Evolutionary conservation across 2,797 vertebrate species (phyloP).

Genomic region (Masticophis lateralis): DNA sequence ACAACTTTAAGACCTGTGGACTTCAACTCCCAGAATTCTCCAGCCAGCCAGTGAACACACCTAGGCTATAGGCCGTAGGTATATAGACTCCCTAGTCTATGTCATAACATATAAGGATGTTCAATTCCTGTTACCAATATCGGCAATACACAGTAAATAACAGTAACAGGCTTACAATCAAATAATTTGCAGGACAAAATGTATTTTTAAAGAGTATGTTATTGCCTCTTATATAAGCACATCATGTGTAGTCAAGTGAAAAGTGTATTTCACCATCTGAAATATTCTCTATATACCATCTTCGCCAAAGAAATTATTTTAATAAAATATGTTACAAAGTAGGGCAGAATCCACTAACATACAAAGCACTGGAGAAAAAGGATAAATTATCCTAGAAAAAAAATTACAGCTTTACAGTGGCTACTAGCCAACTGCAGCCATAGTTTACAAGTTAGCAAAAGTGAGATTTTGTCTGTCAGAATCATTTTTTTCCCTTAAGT

Average conservation of each 20-base stretch:
- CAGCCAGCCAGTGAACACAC: neutral
- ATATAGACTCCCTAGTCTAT: neutral
- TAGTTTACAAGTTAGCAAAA: conserved; percentile 32
- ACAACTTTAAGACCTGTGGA: neutral
- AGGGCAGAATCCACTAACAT: conserved; percentile 18
- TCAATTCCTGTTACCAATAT: conserved; percentile 4
- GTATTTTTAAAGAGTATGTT: neutral
- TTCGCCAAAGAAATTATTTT: neutral
- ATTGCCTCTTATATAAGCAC: neutral
- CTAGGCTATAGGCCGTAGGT: neutral
- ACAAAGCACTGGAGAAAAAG: conserved; percentile 12
- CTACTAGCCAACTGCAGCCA: neutral
- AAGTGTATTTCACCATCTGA: neutral
- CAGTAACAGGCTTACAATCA: conserved; percentile 16
- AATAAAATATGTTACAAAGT: neutral
- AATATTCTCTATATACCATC: neutral
- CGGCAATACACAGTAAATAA: neutral
- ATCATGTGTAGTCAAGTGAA: neutral
- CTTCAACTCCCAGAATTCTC: neutral
- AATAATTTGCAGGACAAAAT: neutral
- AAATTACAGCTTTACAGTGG: neutral
- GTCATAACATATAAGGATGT: conserved; percentile 24
- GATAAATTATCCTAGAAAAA: neutral
- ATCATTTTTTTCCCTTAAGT: neutral
- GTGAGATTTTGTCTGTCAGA: neutral